Conservation (phyloP, 2,797 vertebrate genomes). For the Amblyraja radiata region DNA sequence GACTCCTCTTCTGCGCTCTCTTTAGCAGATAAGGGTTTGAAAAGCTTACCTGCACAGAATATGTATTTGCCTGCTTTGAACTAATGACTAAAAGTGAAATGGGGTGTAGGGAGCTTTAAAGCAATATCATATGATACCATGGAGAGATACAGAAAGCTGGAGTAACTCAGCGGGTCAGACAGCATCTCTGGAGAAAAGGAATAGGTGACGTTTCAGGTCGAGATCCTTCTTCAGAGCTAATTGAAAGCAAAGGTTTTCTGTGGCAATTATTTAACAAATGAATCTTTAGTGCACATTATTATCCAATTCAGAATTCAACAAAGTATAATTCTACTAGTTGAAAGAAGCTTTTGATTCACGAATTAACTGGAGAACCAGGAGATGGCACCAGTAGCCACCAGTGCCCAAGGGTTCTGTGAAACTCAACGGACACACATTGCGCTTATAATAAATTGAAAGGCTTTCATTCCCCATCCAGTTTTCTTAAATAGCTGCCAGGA, state of each 20-base stretch:
- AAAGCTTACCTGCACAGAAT: background rate
- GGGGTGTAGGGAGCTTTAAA: background rate
- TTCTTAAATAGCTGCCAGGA: slow-evolving; percentile 28
- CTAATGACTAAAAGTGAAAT: background rate
- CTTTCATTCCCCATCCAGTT: background rate
- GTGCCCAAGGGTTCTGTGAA: background rate
- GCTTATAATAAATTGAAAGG: background rate
- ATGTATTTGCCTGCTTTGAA: background rate
- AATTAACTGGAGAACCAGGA: slow-evolving; percentile 9
- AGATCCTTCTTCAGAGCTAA: too few species aligned
- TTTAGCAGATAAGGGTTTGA: background rate
- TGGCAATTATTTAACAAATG: background rate
- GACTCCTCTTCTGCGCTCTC: background rate
- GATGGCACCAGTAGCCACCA: background rate
- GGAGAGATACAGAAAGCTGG: too few species aligned
- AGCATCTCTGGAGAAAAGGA: too few species aligned
- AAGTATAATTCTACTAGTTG: background rate
- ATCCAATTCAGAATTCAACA: background rate
- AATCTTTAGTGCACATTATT: background rate
- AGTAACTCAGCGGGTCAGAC: too few species aligned
- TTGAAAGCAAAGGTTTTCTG: background rate
- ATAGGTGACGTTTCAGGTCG: too few species aligned
- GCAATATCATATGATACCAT: background rate
- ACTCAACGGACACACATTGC: background rate
- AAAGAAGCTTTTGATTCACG: background rate